Conservation (phyloP, 2,113 vertebrate species). For the Seriola rivoliana region DNA sequence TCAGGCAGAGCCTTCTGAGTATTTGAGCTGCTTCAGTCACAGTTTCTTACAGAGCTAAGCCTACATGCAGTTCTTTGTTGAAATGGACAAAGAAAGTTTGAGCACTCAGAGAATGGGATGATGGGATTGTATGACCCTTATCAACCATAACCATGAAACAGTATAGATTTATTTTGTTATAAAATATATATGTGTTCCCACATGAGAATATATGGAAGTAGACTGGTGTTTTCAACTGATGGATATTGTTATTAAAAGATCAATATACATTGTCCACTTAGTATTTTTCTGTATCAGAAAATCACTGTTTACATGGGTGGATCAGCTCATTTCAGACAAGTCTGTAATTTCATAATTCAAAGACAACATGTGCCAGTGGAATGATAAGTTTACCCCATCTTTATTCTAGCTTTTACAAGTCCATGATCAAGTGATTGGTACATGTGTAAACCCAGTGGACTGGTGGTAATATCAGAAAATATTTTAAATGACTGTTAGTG, state of each 20-base stretch:
- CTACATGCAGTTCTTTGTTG: slow-evolving; percentile 53
- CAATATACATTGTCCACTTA: slow-evolving; percentile 75
- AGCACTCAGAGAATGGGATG: slow-evolving; percentile 57
- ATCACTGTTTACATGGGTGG: slow-evolving; percentile 82
- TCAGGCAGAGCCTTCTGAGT: slow-evolving; percentile 95
- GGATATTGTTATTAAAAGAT: slow-evolving; percentile 68
- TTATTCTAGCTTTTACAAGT: slow-evolving; percentile 20
- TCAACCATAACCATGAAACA: slow-evolving; percentile 61
- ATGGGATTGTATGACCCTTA: slow-evolving; percentile 51
- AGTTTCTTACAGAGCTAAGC: slow-evolving; percentile 60
- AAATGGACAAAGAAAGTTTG: slow-evolving; percentile 35
- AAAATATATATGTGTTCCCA: slow-evolving; percentile 75
- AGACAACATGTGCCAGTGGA: slow-evolving; percentile 54
- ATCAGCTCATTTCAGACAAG: slow-evolving; percentile 79
- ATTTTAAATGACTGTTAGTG: slow-evolving; percentile 10
- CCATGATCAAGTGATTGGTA: slow-evolving; percentile 26
- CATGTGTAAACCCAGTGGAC: neutral
- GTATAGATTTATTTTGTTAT: slow-evolving; percentile 85
- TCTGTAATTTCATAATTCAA: slow-evolving; percentile 71
- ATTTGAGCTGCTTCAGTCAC: slow-evolving; percentile 92
- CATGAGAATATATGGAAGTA: slow-evolving; percentile 65
- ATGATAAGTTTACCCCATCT: slow-evolving; percentile 16
- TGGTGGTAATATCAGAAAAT: neutral
- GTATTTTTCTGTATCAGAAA: slow-evolving; percentile 90
- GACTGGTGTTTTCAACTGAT: slow-evolving; percentile 74